Conservation (phyloP, 1,140 invertebrate species). For the Caerostris darwini region DNA sequence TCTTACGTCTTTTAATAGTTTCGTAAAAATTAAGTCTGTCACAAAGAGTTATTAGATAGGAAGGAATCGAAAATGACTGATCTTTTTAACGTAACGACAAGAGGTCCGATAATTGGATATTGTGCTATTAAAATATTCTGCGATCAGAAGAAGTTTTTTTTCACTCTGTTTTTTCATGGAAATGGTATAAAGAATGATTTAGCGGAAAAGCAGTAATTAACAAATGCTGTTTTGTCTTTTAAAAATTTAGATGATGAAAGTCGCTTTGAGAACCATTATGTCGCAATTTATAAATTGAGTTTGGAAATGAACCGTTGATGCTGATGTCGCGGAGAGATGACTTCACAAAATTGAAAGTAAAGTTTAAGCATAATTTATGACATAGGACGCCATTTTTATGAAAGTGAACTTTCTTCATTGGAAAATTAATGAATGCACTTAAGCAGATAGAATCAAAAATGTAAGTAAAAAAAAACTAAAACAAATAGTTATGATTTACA, state of each 20-base stretch:
- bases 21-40: neutral
- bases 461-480: too few relatives aligned
- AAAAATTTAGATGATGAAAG: neutral
- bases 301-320: neutral
- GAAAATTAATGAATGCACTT: neutral
- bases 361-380: neutral
- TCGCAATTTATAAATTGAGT: constrained; percentile 1
- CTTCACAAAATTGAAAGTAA: neutral
- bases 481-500: too few relatives aligned
- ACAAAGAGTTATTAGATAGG: neutral
- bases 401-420: neutral
- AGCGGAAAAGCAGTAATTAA: neutral
- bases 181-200: neutral
- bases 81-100: neutral
- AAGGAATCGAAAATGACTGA: neutral
- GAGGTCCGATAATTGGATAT: neutral
- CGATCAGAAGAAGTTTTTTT: neutral
- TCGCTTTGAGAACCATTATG: neutral
- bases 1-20: neutral
- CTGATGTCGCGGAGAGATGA: neutral
- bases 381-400: neutral
- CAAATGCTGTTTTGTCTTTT: neutral
- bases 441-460: neutral
- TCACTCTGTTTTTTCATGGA: neutral
- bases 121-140: too few relatives aligned